phyloP scores from a whole-genome alignment of 2,113 vertebrate genomes.

The Acinonyx jubatus region DNA sequence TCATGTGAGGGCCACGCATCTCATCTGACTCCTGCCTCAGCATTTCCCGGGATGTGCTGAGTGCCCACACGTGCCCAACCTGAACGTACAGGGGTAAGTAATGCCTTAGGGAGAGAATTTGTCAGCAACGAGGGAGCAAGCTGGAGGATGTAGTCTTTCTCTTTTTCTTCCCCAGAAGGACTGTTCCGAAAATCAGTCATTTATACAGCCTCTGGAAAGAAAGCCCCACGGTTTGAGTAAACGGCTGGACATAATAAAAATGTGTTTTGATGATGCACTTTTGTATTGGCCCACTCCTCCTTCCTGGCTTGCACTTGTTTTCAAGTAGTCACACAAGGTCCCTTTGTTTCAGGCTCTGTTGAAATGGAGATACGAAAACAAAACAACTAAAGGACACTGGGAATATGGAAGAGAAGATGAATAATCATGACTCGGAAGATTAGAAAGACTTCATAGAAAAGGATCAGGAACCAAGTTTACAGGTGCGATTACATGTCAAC shows the following conservation, averaged over 20 bases:
- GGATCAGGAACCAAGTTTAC: not conserved
- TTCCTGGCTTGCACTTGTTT: not conserved
- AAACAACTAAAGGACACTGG: not conserved
- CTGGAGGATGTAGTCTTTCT: no score
- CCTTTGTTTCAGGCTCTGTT: not conserved
- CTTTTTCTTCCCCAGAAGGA: not conserved
- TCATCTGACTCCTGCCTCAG: no score
- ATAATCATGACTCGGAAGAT: no score
- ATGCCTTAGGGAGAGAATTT: not conserved
- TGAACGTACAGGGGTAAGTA: fast-evolving
- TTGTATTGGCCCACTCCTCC: fast-evolving
- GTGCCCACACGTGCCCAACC: fast-evolving
- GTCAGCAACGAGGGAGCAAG: not conserved
- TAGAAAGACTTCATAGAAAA: not conserved
- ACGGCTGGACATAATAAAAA: no score
- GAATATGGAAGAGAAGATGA: not conserved
- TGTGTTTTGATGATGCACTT: fast-evolving
- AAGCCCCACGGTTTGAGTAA: not conserved
- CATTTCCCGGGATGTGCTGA: not conserved
- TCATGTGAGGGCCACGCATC: fast-evolving
- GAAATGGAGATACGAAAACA: not conserved
- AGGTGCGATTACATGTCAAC: not conserved
- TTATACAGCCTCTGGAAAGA: not conserved
- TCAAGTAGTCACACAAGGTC: not conserved
- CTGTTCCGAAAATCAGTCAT: not conserved